These are phyloP conservation scores for Diabrotica balteata DNA, from an alignment of 2,888 invertebrate species.

Conservation along the genomic window DNA sequence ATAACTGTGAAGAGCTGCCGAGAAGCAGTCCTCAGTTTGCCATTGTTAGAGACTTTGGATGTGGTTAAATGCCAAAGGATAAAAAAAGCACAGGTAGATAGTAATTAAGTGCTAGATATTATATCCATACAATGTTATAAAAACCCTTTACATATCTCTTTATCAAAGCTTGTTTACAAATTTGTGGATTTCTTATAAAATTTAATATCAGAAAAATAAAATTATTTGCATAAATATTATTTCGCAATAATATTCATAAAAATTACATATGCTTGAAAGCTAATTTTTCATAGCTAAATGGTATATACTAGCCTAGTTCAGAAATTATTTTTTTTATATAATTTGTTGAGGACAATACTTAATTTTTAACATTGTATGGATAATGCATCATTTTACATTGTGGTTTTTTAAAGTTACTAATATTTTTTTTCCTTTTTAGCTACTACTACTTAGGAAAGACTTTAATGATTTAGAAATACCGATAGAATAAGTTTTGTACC, in stretches of 20 bases:
- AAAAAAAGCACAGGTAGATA: constrained; percentile 45
- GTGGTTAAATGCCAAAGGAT: constrained; percentile 48
- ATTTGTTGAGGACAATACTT: too few species aligned
- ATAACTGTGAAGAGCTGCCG: constrained; percentile 50
- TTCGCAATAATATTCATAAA: neutral
- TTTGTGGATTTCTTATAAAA: too few species aligned
- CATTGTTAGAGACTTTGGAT: constrained; percentile 45
- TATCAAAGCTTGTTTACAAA: too few species aligned
- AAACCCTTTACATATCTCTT: too few species aligned
- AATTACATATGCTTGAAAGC: neutral
- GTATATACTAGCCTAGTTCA: neutral
- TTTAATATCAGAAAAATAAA: too few species aligned
- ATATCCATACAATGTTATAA: too few species aligned
- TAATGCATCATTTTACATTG: too few species aligned
- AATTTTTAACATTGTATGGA: too few species aligned
- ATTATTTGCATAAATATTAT: neutral
- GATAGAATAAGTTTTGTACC: constrained; percentile 24
- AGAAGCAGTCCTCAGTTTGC: constrained; percentile 48
- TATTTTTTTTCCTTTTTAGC: constrained; percentile 23
- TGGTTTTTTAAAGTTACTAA: too few species aligned
- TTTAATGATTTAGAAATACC: constrained; percentile 30
- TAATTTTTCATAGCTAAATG: neutral
- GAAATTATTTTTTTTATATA: too few species aligned
- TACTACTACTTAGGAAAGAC: constrained; percentile 24
- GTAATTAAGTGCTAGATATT: too few species aligned